Conservation (phyloP, 2,888 invertebrate genomes). For the Aethes cnicana region DNA sequence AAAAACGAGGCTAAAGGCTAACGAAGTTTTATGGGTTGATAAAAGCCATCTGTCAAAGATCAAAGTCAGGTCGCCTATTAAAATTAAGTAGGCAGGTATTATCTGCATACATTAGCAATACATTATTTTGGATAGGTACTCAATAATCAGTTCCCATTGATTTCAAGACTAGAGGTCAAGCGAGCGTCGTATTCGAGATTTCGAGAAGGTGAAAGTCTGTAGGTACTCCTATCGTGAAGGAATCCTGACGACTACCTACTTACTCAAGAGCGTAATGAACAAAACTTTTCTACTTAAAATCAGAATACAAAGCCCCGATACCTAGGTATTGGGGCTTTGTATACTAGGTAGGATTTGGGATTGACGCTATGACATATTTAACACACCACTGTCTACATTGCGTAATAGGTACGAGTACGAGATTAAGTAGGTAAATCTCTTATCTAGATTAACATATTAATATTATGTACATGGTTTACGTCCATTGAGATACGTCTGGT, state of each 20-base stretch:
- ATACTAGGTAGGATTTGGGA: too few species aligned
- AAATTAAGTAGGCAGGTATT: conserved; percentile 9
- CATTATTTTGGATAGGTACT: neutral
- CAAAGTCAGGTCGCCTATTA: conserved; percentile 8
- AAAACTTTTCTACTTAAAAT: too few species aligned
- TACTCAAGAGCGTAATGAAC: too few species aligned
- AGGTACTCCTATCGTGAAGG: conserved; percentile 30
- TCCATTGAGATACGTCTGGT: conserved; percentile 39
- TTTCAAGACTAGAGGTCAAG: conserved; percentile 43
- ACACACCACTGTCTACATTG: too few species aligned
- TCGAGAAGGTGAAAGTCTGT: conserved; percentile 50
- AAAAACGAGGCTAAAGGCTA: neutral
- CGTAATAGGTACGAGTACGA: too few species aligned
- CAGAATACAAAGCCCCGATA: too few species aligned
- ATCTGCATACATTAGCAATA: neutral
- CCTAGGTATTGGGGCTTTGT: too few species aligned
- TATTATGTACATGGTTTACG: conserved; percentile 30
- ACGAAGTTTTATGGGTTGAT: neutral
- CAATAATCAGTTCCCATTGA: conserved; percentile 36
- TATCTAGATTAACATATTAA: conserved; percentile 17
- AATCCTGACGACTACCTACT: conserved; percentile 41
- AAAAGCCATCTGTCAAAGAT: conserved; percentile 2
- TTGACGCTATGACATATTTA: too few species aligned
- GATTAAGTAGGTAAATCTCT: conserved; percentile 2
- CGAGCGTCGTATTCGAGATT: conserved; percentile 40